Base-by-base conservation (phyloP, 2,113 vertebrate species). In the Oxygymnocypris stewartii region DNA sequence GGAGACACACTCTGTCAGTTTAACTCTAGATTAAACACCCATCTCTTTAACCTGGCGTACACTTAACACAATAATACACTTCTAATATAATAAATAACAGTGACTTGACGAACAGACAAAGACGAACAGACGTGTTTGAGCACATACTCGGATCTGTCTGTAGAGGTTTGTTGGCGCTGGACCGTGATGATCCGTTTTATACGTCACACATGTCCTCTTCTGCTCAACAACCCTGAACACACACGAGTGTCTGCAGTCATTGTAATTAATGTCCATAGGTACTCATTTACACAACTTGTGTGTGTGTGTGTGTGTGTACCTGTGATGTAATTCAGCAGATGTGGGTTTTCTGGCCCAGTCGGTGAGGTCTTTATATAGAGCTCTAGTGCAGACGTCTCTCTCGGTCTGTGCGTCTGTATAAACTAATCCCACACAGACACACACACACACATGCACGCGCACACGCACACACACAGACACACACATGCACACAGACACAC, bases 301-400 rank as follows among this genome's bases (percentile, higher is more conserved):
- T 4, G 59, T 25, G 59, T 11, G 23, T n/a, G 59, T 1, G 59
- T 4, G 59, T 2, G 59, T 4, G 23, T n/a, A 95, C 95, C 95
- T 94, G 86, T 94, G 93, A 80, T 94, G 91, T 82, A 94, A 93
- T 90, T 95, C 93, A 4, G 90, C 88, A 69, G 95, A 95, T 0
- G 88, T 91, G 1, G 93, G 93, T 86, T 94, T 95, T 80, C 90
- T 94, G 51, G 89, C 90, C 94, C 94, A 95, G 90, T 93, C 93
- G 61, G 84, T 86, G 77, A 95, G 89, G 82, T 95, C 93, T 84
- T 90, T 93, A 40, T 94, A 90, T 77, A 95, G 79, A 49, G 88
- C 88, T 79, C 63, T 88, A 71, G 69, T 91, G 42, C 92, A 87
- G 71, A 88, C 87, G 88, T 86, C 78, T 84, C 78, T 91, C 86